phyloP scores from a whole-genome alignment of 1,140 invertebrate genomes.

The Fopius arisanus region DNA sequence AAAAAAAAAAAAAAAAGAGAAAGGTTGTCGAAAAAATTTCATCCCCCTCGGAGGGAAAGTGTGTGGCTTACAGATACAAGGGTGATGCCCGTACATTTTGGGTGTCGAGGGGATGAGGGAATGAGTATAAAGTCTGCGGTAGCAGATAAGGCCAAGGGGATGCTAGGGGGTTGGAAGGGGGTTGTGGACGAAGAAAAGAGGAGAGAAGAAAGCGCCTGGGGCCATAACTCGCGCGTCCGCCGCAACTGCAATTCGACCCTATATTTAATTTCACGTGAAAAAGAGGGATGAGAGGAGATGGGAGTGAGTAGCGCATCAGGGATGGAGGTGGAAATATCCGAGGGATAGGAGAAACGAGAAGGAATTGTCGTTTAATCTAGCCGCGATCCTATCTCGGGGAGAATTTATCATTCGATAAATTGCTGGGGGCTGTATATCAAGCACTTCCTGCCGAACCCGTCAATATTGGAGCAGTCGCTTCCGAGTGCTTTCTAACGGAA shows the following conservation, averaged over 20 bases:
- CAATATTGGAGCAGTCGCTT: conserved; percentile 36
- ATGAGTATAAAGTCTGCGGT: conserved; percentile 49
- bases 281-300: conserved; percentile 21
- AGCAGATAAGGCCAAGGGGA: conserved; percentile 52
- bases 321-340: conserved; percentile 29
- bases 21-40: conserved; percentile 23
- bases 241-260: conserved; percentile 60
- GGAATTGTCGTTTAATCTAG: conserved; percentile 64
- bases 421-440: conserved; percentile 54
- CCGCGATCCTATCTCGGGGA: conserved; percentile 60
- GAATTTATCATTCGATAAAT: conserved; percentile 68
- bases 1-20: too few species aligned
- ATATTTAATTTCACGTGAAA: conserved; percentile 60
- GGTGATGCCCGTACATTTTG: not conserved
- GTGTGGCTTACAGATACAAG: conserved; percentile 37
- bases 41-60: conserved; percentile 18
- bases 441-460: conserved; percentile 44
- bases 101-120: not conserved
- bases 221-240: conserved; percentile 45
- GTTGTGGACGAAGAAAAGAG: conserved; percentile 20
- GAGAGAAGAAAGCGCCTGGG: conserved; percentile 26
- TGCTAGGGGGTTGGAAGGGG: conserved; percentile 20
- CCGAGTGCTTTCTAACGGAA: conserved; percentile 20
- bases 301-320: conserved; percentile 33
- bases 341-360: conserved; percentile 45